phyloP scores from a whole-genome alignment of 2,797 vertebrate species.

The Amblyraja radiata region DNA sequence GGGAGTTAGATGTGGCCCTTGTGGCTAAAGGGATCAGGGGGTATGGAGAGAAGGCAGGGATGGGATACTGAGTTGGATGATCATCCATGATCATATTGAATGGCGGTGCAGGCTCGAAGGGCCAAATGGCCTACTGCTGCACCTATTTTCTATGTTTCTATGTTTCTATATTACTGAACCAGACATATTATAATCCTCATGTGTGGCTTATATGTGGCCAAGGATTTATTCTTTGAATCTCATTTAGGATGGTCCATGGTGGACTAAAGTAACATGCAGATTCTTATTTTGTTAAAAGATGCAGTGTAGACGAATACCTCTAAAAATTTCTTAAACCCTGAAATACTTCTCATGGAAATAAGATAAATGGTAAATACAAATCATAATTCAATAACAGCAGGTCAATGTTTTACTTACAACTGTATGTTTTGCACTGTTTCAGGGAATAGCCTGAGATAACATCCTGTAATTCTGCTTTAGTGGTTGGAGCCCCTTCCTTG shows the following conservation, averaged over 20 bases:
- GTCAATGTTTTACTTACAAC: not conserved
- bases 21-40: too few species aligned
- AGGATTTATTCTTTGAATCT: not conserved
- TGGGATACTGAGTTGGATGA: too few species aligned
- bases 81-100: too few species aligned
- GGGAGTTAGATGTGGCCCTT: too few species aligned
- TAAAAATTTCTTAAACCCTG: not conserved
- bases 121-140: too few species aligned
- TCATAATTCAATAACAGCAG: not conserved
- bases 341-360: not conserved
- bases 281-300: not conserved
- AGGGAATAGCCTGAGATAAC: slow-evolving; percentile 5
- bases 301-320: not conserved
- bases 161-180: too few species aligned
- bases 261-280: not conserved
- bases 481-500: not conserved
- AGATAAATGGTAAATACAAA: not conserved
- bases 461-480: not conserved
- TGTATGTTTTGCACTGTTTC: not conserved
- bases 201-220: too few species aligned
- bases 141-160: too few species aligned
- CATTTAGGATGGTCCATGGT: not conserved
- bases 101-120: too few species aligned
- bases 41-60: too few species aligned
- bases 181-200: not conserved